These are phyloP conservation scores for Colossoma macropomum DNA, from an alignment of 2,113 vertebrate genomes.

Conservation along the genomic window DNA sequence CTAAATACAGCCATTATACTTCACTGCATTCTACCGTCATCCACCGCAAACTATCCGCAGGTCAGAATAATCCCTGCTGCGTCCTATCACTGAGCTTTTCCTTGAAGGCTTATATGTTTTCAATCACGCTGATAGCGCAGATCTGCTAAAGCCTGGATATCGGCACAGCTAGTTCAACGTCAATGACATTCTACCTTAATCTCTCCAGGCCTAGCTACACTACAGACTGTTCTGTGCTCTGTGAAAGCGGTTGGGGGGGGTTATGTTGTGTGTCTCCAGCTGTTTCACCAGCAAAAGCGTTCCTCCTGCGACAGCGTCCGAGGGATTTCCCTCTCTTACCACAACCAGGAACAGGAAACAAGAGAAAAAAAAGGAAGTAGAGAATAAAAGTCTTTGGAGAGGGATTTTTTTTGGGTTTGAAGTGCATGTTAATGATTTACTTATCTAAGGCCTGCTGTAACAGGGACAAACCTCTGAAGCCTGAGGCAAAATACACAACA, in stretches of 20 bases:
- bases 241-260: neutral
- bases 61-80: constrained; percentile 1
- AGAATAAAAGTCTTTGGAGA: neutral
- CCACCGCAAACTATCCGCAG: neutral
- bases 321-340: constrained; percentile 22
- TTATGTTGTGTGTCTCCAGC: neutral
- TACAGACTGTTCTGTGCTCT: neutral
- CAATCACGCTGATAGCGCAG: constrained; percentile 37
- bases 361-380: neutral
- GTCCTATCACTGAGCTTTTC: constrained; percentile 24
- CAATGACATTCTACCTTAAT: constrained; percentile 38
- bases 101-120: constrained; percentile 30
- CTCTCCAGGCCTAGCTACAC: constrained; percentile 10
- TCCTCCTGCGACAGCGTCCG: neutral
- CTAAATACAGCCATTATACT: neutral
- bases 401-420: neutral
- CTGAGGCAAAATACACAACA: neutral
- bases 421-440: neutral
- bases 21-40: no score
- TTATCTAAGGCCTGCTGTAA: neutral
- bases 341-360: neutral
- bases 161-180: neutral
- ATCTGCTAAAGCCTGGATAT: constrained; percentile 26
- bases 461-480: neutral
- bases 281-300: neutral